These are phyloP conservation scores for Polyploca ridens DNA, from an alignment of 2,888 invertebrate species.

Conservation along the genomic window DNA sequence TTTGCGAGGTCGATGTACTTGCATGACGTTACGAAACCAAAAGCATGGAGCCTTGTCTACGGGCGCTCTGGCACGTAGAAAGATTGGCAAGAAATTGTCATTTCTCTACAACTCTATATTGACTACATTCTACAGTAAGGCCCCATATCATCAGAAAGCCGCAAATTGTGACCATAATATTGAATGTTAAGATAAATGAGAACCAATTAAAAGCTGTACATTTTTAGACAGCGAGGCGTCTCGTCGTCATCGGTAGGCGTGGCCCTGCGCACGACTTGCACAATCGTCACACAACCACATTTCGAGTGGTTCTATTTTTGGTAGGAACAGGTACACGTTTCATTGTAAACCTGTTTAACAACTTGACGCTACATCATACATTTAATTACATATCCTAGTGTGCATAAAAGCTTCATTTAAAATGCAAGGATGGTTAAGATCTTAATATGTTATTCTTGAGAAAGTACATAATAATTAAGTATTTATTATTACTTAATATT, in stretches of 20 bases:
- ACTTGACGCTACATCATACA: background rate
- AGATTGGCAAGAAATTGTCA: slow-evolving; percentile 18
- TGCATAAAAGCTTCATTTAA: background rate
- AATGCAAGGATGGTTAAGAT: background rate
- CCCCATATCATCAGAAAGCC: too few species aligned
- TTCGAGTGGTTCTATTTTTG: slow-evolving; percentile 13
- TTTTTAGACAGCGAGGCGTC: slow-evolving; percentile 43
- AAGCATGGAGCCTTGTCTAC: slow-evolving; percentile 27
- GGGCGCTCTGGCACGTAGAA: slow-evolving; percentile 45
- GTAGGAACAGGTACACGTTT: background rate
- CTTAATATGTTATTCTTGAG: background rate
- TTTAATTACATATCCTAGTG: background rate
- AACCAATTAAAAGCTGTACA: slow-evolving; percentile 13
- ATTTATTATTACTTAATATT: background rate
- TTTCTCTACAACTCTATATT: background rate
- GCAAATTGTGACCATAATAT: too few species aligned
- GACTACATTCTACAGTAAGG: too few species aligned
- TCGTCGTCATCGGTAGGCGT: slow-evolving; percentile 48
- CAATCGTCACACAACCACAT: slow-evolving; percentile 39
- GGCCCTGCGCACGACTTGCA: slow-evolving; percentile 45
- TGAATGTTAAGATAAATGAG: background rate
- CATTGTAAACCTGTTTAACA: slow-evolving; percentile 8
- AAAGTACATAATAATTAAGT: background rate
- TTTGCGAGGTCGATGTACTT: slow-evolving; percentile 59
- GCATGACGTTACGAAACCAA: slow-evolving; percentile 47